phyloP scores from a whole-genome alignment of 2,797 vertebrate genomes.

The Peromyscus eremicus region DNA sequence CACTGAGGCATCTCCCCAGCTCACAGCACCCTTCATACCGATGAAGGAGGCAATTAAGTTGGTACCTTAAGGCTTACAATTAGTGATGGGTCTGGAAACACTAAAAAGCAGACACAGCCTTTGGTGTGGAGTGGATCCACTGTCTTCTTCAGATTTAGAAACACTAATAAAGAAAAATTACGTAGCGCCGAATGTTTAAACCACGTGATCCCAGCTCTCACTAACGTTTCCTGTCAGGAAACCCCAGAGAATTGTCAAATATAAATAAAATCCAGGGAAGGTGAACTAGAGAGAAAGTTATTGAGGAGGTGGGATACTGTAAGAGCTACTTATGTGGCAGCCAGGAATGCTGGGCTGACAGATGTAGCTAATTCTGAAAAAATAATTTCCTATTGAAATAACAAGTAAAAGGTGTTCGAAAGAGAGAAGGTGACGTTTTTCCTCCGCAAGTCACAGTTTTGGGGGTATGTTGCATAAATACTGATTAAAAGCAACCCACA shows the following conservation, averaged over 20 bases:
- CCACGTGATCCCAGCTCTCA: not conserved
- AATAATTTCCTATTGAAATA: conserved; percentile 69
- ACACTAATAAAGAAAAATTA: conserved; percentile 67
- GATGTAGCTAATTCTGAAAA: conserved; percentile 31
- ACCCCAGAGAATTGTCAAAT: conserved; percentile 47
- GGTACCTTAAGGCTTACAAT: not conserved
- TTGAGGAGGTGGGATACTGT: conserved; percentile 58
- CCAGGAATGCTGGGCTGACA: conserved; percentile 43
- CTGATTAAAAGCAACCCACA: not conserved
- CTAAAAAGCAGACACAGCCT: not conserved
- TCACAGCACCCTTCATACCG: not conserved
- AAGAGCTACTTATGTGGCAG: not conserved
- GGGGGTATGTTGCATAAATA: conserved; percentile 44
- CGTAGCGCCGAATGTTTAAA: not conserved
- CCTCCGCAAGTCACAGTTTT: conserved; percentile 47
- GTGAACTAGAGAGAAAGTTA: conserved; percentile 51
- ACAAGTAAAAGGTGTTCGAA: conserved; percentile 69
- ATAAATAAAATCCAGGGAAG: conserved; percentile 35
- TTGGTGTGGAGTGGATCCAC: not conserved
- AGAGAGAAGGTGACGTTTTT: conserved; percentile 33
- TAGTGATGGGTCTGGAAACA: not conserved
- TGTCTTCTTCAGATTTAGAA: conserved; percentile 60
- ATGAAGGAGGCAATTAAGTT: not conserved
- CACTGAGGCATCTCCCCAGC: not conserved
- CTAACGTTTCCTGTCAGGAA: conserved; percentile 55